phyloP scores from a whole-genome alignment of 2,888 invertebrate species.

The Drosophila ezoana region DNA sequence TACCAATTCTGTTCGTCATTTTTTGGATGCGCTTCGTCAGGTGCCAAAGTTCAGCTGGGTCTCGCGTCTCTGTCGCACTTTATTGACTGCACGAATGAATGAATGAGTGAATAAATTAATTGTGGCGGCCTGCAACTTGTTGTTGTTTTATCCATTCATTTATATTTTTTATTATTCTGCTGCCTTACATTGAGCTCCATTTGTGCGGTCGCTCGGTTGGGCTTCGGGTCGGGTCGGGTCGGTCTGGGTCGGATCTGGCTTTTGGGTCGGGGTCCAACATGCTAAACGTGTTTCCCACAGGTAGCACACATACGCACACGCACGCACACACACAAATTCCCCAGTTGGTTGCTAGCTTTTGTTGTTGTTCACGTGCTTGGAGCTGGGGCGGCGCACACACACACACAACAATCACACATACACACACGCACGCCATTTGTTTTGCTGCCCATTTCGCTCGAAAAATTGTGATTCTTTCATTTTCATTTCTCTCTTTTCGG shows the following conservation, averaged over 20 bases:
- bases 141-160: conserved; percentile 4
- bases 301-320: conserved; percentile 34
- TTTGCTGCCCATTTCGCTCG: conserved; percentile 33
- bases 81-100: conserved; percentile 11
- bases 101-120: conserved; percentile 17
- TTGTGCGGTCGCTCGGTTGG: conserved; percentile 18
- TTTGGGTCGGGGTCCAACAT: conserved; percentile 8
- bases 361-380: conserved; percentile 32
- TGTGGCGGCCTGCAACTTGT: conserved; percentile 29
- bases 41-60: background rate
- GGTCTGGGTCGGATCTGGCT: conserved; percentile 13
- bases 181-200: conserved; percentile 43
- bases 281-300: conserved; percentile 74
- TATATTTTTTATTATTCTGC: conserved; percentile 10
- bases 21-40: too few relatives aligned
- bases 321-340: conserved; percentile 19
- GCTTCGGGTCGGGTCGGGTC: background rate
- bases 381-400: conserved; percentile 13
- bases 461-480: conserved; percentile 41
- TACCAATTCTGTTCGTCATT: too few relatives aligned
- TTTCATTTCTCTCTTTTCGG: conserved; percentile 37
- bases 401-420: conserved; percentile 7
- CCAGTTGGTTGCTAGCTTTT: conserved; percentile 63
- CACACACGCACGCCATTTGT: conserved; percentile 16
- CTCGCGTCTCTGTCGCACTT: background rate